Evolutionary conservation across 1,140 invertebrate genomes (phyloP).

Genomic region (Diorhabda elongata): DNA sequence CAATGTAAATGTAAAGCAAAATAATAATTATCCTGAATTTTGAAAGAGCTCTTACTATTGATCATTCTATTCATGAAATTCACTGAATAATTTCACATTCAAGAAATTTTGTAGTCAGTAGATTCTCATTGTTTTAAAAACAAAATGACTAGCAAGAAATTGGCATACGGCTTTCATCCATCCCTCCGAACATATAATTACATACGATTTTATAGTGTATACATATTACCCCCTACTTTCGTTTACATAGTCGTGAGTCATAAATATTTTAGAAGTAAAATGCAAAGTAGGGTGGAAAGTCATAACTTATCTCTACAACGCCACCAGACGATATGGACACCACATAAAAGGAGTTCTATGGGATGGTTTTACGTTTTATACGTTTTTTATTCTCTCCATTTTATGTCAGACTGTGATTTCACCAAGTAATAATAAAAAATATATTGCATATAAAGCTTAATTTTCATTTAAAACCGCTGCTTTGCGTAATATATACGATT

Average conservation of each 20-base stretch:
- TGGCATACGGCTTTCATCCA: neutral
- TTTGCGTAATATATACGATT: slow-evolving; percentile 10
- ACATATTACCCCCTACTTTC: neutral
- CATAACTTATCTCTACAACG: slow-evolving; percentile 25
- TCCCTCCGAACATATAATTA: neutral
- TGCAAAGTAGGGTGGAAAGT: slow-evolving; percentile 20
- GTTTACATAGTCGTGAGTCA: slow-evolving; percentile 4
- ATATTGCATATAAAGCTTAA: slow-evolving; percentile 27
- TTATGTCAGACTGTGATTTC: slow-evolving; percentile 36
- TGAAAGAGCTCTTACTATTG: too few relatives aligned
- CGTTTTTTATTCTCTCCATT: slow-evolving; percentile 37
- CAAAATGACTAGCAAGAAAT: too few relatives aligned
- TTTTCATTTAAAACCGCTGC: slow-evolving; percentile 22
- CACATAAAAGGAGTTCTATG: slow-evolving; percentile 25
- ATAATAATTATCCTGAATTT: too few relatives aligned
- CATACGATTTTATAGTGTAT: neutral
- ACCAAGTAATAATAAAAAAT: slow-evolving; percentile 31
- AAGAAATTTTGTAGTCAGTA: too few relatives aligned
- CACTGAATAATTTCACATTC: too few relatives aligned
- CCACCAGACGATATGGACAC: slow-evolving; percentile 25
- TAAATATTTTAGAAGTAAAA: slow-evolving; percentile 24
- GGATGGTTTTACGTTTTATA: slow-evolving; percentile 34
- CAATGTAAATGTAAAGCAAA: too few relatives aligned
- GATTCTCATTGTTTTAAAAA: too few relatives aligned
- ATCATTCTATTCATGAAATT: too few relatives aligned